phyloP scores from a whole-genome alignment of 2,797 vertebrate genomes.

The Schizopygopsis pylzovi region DNA sequence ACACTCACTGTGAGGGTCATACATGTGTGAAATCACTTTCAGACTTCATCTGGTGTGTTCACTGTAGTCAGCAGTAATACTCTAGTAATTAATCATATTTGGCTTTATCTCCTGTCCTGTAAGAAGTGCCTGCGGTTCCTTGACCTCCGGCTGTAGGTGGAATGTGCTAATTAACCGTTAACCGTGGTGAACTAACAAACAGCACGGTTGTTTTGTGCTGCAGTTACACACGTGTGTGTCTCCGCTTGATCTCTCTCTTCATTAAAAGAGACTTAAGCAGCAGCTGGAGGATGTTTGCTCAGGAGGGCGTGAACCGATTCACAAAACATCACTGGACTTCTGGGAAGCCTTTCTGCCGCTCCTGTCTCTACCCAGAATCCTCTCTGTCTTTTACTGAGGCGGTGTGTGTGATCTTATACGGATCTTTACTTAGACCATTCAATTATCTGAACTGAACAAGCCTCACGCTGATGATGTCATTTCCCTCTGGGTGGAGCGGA shows the following conservation, averaged over 20 bases:
- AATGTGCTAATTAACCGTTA: not conserved
- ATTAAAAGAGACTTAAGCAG: not conserved
- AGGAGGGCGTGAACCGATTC: not conserved
- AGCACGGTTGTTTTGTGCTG: not conserved
- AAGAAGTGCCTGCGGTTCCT: not conserved
- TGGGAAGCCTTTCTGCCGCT: not conserved
- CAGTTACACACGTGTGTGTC: not conserved
- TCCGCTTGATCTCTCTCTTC: not conserved
- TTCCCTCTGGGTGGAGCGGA: not conserved
- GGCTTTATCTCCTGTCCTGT: conserved; percentile 1
- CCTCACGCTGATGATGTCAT: not conserved
- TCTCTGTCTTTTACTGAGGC: not conserved
- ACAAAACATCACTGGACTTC: not conserved
- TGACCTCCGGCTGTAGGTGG: conserved; percentile 2
- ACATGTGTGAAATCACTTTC: not conserved
- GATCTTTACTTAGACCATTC: not conserved
- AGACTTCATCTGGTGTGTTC: not conserved
- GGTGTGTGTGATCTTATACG: not conserved
- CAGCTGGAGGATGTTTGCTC: conserved; percentile 2
- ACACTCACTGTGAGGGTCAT: not conserved
- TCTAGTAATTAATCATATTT: not conserved
- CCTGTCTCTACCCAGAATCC: conserved; percentile 13
- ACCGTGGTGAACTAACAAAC: not conserved
- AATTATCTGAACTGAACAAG: not conserved
- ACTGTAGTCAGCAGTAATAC: not conserved